Percentiles rank a stretch among this genome's conserved stretches.
phyloP scores from a whole-genome alignment of 2,888 invertebrate species.

The Eristalis arbustorum region DNA sequence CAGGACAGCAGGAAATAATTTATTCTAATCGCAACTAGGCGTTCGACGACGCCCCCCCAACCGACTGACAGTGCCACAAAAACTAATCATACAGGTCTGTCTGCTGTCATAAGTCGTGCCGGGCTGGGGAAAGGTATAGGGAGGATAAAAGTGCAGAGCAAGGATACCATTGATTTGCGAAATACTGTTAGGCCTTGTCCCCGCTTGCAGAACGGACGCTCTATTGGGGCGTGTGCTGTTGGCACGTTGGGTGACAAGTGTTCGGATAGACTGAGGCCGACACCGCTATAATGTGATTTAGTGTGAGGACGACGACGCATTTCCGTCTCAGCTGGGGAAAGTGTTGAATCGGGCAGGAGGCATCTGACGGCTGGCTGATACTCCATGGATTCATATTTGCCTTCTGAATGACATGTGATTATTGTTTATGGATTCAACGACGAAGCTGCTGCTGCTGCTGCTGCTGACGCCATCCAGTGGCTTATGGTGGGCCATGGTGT shows the following conservation, averaged over 20 bases:
- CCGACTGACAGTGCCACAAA: not conserved
- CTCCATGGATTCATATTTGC: slow-evolving; percentile 32
- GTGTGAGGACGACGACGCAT: not conserved
- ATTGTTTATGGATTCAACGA: slow-evolving; percentile 45
- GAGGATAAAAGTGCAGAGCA: not conserved
- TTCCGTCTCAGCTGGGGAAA: not conserved
- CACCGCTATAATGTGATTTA: not conserved
- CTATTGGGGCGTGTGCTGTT: not conserved
- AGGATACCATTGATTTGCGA: not conserved
- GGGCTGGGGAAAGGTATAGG: not conserved
- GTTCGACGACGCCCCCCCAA: not conserved
- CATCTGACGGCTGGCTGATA: not conserved
- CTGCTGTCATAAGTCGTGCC: not conserved
- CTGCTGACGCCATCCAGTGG: not conserved
- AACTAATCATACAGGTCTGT: not conserved
- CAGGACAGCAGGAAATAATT: not conserved
- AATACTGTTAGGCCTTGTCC: not conserved
- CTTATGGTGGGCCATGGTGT: slow-evolving; percentile 18
- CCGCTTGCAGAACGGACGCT: not conserved
- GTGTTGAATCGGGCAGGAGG: not conserved
- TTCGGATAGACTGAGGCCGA: not conserved
- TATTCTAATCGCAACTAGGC: not conserved
- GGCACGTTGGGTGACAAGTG: not conserved
- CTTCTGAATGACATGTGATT: slow-evolving; percentile 63
- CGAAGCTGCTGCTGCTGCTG: not conserved